Evolutionary conservation across 2,797 vertebrate species (phyloP).

Genomic region (Eremophila alpestris): DNA sequence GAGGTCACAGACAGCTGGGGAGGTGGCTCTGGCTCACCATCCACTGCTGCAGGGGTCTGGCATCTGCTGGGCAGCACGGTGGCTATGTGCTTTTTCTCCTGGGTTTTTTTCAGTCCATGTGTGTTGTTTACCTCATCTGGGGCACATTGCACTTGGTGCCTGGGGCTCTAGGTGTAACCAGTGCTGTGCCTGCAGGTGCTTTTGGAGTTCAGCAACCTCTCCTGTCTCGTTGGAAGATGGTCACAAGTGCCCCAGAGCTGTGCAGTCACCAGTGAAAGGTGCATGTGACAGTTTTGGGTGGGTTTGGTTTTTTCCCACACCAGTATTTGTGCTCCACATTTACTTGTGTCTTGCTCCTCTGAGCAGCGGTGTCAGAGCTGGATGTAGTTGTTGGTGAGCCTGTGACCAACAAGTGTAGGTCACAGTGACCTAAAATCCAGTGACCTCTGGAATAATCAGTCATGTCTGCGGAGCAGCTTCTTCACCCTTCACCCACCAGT

Average conservation of each 20-base stretch:
- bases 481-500: neutral
- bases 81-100: neutral
- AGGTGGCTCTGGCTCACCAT: neutral
- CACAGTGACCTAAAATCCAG: neutral
- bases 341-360: neutral
- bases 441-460: neutral
- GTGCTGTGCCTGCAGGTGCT: neutral
- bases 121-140: neutral
- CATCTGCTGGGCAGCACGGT: accelerated
- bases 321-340: neutral
- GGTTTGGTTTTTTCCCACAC: neutral
- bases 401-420: no score
- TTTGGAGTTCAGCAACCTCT: neutral
- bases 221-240: neutral
- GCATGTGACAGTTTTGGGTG: neutral
- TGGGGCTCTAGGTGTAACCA: neutral
- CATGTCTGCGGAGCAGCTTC: neutral
- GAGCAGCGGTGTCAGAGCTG: neutral
- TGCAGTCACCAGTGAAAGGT: neutral
- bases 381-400: neutral
- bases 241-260: neutral
- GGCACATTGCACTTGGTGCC: neutral
- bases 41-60: neutral
- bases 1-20: neutral
- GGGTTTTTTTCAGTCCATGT: neutral